phyloP scores from a whole-genome alignment of 2,797 vertebrate genomes.

The Harpagifer antarcticus region DNA sequence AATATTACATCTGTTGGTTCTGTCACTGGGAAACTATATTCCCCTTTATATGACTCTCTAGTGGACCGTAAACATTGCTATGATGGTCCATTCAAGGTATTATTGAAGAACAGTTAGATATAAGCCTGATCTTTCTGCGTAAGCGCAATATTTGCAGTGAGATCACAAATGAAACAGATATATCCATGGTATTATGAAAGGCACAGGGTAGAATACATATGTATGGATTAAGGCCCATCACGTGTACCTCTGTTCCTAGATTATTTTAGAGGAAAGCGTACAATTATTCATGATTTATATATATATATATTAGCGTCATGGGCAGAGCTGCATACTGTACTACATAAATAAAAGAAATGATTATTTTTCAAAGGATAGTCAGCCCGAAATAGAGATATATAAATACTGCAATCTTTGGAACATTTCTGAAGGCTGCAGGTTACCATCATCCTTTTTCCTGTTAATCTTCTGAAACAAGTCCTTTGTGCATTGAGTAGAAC shows the following conservation, averaged over 20 bases:
- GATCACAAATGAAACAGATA: background rate
- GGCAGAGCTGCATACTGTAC: background rate
- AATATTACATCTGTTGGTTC: background rate
- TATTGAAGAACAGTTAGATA: constrained; percentile 16
- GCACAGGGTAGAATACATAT: constrained; percentile 8
- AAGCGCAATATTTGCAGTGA: constrained; percentile 1
- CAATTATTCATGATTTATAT: background rate
- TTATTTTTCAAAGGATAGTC: background rate
- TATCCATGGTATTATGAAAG: background rate
- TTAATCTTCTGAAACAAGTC: background rate
- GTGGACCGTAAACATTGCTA: constrained; percentile 12
- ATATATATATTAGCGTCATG: background rate
- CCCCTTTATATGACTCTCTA: background rate
- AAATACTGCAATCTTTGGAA: background rate
- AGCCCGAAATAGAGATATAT: background rate
- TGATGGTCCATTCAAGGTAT: constrained; percentile 15
- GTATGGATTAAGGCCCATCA: too few relatives aligned
- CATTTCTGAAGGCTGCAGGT: constrained; percentile 6
- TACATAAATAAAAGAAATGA: background rate
- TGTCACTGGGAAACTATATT: background rate
- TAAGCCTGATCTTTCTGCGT: background rate
- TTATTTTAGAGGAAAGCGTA: background rate
- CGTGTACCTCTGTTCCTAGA: background rate
- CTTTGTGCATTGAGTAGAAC: background rate
- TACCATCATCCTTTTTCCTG: background rate